Evolutionary conservation across 1,140 invertebrate species (phyloP), one percentile per base, ranked within the genome.

Genomic region (Neotoxoptera formosana): DNA sequence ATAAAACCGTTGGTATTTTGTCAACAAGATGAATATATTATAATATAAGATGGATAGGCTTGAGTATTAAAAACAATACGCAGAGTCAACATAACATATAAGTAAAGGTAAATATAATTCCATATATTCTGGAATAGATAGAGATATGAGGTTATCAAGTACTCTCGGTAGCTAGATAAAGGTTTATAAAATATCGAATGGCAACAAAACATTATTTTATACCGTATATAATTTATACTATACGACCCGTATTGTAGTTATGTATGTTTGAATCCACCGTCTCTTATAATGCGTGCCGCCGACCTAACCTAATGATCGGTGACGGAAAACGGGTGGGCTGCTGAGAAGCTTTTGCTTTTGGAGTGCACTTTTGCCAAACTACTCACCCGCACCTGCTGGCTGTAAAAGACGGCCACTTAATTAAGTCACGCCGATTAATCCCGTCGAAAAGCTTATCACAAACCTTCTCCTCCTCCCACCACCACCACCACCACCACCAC

Each of bases 401-500:
- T 51, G 60, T 86, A 86, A 87, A 87, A 60, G 25, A 14, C 81
- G 51, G 17, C 93, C 41, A 83, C 86, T 84, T 60, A 56, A 87
- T 84, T 87, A 84, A 87, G 81, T 93, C n/a, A 60, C 48, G 48
- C 48, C 56, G 36, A 93, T 93, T 93, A 60, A 93, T 93, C 83
- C 86, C 83, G 93, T 2, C 20, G 48, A 60, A 87, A 88, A 88
- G 48, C 53, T 83, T 53, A 67, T 67, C 60, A 67, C 60, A 67
- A n/a, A 67, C 25, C 30, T 67, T 9, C 60, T n/a, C 25, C 56
- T 60, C 30, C 60, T n/a, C 30, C 9, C 11, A 25, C 48, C 36
- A 53, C 34, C 56, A 41, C 25, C 53, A n/a, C 9, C 11, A 25
- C 48, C 36, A 53, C 9, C 11, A 25, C 48, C 36, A 53, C 34